Percentiles rank a stretch among this genome's conserved stretches.
Conservation (phyloP, 2,797 vertebrate genomes). For the Eulemur albifrons region DNA sequence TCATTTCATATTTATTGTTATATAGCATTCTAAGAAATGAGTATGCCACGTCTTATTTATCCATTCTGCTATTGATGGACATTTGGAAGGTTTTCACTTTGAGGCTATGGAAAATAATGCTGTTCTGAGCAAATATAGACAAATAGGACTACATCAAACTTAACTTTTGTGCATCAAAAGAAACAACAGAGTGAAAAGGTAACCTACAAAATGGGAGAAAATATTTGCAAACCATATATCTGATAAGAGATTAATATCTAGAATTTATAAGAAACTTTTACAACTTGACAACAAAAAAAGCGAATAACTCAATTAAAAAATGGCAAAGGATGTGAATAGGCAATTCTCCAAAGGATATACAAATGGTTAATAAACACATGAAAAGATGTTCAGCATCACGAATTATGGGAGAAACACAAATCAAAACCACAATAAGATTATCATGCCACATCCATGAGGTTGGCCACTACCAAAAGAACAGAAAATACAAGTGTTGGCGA, state of each 20-base stretch:
- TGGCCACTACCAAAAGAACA: neutral
- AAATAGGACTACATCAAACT: neutral
- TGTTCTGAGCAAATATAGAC: neutral
- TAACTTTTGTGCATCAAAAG: neutral
- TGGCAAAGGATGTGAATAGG: neutral
- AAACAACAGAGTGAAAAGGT: neutral
- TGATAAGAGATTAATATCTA: neutral
- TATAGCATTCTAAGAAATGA: neutral
- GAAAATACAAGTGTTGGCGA: neutral
- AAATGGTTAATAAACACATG: neutral
- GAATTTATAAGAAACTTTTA: neutral
- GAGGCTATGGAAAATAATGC: neutral
- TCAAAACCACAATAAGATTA: neutral
- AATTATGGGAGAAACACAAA: neutral
- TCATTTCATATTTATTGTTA: neutral
- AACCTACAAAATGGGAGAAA: neutral
- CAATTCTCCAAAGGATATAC: neutral
- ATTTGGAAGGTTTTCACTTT: neutral
- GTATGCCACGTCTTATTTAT: neutral
- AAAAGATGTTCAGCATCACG: neutral
- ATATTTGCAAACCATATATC: neutral
- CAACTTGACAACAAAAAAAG: neutral
- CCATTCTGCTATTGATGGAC: neutral
- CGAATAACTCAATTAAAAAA: neutral
- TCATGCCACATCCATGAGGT: neutral